A percentile compares a stretch with the other conserved stretches of the same genome.
Evolutionary conservation across 2,113 vertebrate species (phyloP).

Genomic region (Gallinago paraguaiae): DNA sequence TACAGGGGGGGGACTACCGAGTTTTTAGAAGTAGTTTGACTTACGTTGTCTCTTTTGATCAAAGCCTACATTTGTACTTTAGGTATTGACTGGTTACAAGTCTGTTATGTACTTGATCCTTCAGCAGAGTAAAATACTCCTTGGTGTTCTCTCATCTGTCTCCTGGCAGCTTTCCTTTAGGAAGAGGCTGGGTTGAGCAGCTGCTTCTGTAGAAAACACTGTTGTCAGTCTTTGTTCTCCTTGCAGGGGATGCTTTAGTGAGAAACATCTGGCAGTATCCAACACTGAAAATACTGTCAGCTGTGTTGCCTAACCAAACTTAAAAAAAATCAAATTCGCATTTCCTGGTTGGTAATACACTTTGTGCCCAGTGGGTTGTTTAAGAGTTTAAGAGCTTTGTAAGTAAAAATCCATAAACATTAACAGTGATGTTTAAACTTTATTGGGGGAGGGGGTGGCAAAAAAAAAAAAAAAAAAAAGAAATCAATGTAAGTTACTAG

Average conservation of each 20-base stretch:
- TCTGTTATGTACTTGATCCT: conserved; percentile 5
- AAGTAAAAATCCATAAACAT: conserved; percentile 64
- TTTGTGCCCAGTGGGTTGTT: not conserved
- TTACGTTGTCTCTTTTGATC: not conserved
- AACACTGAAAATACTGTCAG: conserved; percentile 56
- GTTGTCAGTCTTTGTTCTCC: conserved; percentile 65
- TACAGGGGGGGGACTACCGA: not conserved
- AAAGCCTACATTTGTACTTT: not conserved
- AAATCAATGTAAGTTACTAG: conserved; percentile 53
- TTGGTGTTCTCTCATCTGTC: conserved; percentile 53
- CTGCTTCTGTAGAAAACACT: conserved; percentile 51
- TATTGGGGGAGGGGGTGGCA: conserved; percentile 43
- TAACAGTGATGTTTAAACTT: conserved; percentile 63
- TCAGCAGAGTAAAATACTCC: conserved; percentile 10
- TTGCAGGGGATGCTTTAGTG: conserved; percentile 46
- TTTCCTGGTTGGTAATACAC: conserved; percentile 38
- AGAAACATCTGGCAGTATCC: conserved; percentile 64
- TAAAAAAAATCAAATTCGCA: conserved; percentile 49
- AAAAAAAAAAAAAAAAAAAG: not conserved
- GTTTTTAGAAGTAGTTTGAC: conserved; percentile 23
- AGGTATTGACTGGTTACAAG: not conserved
- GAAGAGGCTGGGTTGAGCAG: conserved; percentile 52
- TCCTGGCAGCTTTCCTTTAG: conserved; percentile 51
- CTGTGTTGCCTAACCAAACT: conserved; percentile 49
- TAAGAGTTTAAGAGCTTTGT: conserved; percentile 43